phyloP scores from a whole-genome alignment of 2,113 vertebrate genomes.

The Chionomys nivalis region DNA sequence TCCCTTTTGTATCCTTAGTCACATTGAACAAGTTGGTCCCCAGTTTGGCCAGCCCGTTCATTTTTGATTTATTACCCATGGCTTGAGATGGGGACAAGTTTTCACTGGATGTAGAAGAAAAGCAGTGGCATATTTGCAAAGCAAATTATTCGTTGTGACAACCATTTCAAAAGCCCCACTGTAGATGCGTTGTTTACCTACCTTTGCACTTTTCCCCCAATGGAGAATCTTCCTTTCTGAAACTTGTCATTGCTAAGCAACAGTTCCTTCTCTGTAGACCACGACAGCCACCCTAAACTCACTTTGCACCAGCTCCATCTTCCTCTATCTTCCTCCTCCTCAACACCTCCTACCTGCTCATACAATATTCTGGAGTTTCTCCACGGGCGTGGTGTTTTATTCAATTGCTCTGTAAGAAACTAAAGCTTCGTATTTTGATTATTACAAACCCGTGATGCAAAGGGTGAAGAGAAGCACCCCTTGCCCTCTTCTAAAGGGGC shows the following conservation, averaged over 20 bases:
- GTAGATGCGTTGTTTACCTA: constrained; percentile 38
- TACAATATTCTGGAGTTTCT: neutral
- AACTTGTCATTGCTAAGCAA: constrained; percentile 80
- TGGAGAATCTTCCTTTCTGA: constrained; percentile 72
- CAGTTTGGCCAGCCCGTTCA: neutral
- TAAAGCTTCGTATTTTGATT: neutral
- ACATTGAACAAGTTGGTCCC: neutral
- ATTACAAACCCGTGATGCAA: neutral
- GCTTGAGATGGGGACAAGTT: constrained; percentile 1
- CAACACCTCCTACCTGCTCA: neutral
- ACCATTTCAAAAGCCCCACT: constrained; percentile 1
- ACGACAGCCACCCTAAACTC: neutral
- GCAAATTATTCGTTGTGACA: neutral
- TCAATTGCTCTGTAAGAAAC: constrained; percentile 16
- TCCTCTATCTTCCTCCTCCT: neutral
- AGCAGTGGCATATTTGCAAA: neutral
- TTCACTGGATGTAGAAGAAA: neutral
- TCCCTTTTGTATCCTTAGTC: neutral
- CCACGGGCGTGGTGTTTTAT: neutral
- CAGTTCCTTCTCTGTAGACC: constrained; percentile 59
- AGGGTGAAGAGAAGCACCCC: neutral
- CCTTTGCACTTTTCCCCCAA: neutral
- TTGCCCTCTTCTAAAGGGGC: neutral
- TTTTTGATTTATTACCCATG: neutral
- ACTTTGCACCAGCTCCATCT: constrained; percentile 54